Evolutionary conservation across 1,140 invertebrate species (phyloP).

Genomic region (Choristoneura fumiferana): DNA sequence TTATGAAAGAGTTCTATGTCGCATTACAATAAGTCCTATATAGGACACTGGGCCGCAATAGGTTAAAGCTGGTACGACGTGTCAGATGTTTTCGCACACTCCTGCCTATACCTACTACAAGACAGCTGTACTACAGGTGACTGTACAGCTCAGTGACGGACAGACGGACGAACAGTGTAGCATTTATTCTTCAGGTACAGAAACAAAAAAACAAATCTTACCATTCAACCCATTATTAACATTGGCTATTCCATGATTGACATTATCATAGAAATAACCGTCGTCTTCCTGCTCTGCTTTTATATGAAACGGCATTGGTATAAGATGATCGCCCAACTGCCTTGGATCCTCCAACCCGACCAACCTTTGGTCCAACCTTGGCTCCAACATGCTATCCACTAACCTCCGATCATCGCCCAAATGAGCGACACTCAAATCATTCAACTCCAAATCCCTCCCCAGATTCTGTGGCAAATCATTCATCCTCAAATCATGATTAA

Average conservation of each 20-base stretch:
- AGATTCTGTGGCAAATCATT: constrained; percentile 45
- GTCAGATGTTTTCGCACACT: no score
- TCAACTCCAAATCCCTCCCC: constrained; percentile 30
- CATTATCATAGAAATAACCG: constrained; percentile 62
- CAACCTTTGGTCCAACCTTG: background rate
- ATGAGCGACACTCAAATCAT: constrained; percentile 33
- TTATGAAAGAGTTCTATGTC: no score
- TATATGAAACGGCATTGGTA: constrained; percentile 62
- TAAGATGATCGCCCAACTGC: background rate
- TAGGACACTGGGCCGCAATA: no score
- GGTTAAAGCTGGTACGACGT: no score
- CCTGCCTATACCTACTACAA: no score
- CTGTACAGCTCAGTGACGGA: no score
- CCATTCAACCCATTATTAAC: constrained; percentile 49
- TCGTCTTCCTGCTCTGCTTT: constrained; percentile 69
- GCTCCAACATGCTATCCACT: background rate
- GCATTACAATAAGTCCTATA: no score
- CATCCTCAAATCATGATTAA: constrained; percentile 39
- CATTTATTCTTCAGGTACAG: no score
- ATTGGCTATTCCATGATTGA: constrained; percentile 40
- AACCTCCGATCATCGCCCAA: background rate
- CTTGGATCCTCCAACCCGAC: constrained; percentile 31
- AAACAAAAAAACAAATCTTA: constrained; percentile 45
- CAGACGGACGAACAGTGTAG: no score
- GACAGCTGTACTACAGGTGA: no score